A percentile compares a stretch with the other conserved stretches of the same genome.
Conservation (phyloP, 2,888 invertebrate genomes). For the Hemithea aestivaria region DNA sequence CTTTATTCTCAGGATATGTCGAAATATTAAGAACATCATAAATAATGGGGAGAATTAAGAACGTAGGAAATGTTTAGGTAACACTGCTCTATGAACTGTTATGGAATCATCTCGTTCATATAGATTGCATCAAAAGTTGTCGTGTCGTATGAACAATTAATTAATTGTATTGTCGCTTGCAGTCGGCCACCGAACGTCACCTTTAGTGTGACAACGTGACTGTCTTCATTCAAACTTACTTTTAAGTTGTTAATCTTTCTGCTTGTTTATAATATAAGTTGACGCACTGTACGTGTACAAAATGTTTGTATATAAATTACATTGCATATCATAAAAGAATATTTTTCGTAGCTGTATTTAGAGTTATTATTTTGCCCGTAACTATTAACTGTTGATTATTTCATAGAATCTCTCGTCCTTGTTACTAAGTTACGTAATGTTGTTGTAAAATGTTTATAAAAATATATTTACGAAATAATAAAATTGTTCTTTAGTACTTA, state of each 20-base stretch:
- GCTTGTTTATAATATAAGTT: conserved; percentile 10
- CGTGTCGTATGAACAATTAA: too few species aligned
- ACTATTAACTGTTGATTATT: conserved; percentile 23
- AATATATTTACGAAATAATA: conserved; percentile 60
- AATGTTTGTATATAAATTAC: conserved; percentile 56
- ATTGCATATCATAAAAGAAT: conserved; percentile 63
- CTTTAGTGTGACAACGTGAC: conserved; percentile 3
- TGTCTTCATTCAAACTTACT: conserved; percentile 1
- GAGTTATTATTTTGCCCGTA: conserved; percentile 18
- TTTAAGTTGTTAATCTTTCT: conserved; percentile 4
- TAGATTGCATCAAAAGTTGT: too few species aligned
- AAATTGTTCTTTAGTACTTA: conserved; percentile 55
- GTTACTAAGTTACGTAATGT: conserved; percentile 59
- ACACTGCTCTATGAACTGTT: too few species aligned
- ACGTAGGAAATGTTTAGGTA: too few species aligned
- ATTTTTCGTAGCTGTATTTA: conserved; percentile 26
- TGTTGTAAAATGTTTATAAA: conserved; percentile 73
- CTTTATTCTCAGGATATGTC: too few species aligned
- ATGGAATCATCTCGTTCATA: too few species aligned
- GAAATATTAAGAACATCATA: too few species aligned
- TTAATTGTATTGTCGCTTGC: too few species aligned
- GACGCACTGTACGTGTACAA: conserved; percentile 44
- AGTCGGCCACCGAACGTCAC: too few species aligned
- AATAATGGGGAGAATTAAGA: too few species aligned
- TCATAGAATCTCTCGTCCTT: conserved; percentile 40